Evolutionary conservation across 2,888 invertebrate species (phyloP), one percentile per base, ranked within the genome.

Genomic region (Matsumyia berberina): DNA sequence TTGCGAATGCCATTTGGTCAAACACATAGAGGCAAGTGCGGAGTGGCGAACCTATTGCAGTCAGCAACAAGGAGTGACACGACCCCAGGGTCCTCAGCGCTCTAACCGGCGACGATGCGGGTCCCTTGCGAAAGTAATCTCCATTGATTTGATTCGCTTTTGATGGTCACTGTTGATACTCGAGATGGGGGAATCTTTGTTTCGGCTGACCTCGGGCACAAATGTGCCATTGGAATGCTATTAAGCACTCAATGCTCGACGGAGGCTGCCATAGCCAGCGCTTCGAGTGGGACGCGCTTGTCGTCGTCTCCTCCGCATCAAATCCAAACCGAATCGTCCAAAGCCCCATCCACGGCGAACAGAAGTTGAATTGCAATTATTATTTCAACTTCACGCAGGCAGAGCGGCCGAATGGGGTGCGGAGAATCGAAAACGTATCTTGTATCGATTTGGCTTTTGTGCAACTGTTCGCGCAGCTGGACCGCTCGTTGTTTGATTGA

Each of bases 341-440:
- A 29, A 17, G 17, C 12, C 31, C 24, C 9, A 19, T 35, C 33
- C 12, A 31, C 31, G 42, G 67, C 49, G 60, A 73, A 74, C 79
- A 85, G 78, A 78, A 79, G 83, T 85, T 79, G 69, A 64, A 62
- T 69, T 64, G 69, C 69, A 85, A 85, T 78, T 78, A 85, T 85
- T 58, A 51, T 70, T 74, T 79, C 67, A 51, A 58, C 64, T 79
- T 44, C 57, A 69, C 69, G 57, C 67, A 67, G 55, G 15, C 12
- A 57, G n/a, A n/a, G 17, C 55, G 33, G 35, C 42, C 33, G 44
- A 62, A 33, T 42, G 67, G 24, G 39, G 9, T 19, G 55, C 60
- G 24, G 35, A 49, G 46, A 51, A 46, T 42, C 24, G 46, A 44
- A 37, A 37, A 74, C n/a, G 35, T 29, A 57, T 62, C 58, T 73